A percentile compares a stretch with the other conserved stretches of the same genome.
Conservation (phyloP, 2,888 invertebrate genomes). For the Clistopyga incitator region DNA sequence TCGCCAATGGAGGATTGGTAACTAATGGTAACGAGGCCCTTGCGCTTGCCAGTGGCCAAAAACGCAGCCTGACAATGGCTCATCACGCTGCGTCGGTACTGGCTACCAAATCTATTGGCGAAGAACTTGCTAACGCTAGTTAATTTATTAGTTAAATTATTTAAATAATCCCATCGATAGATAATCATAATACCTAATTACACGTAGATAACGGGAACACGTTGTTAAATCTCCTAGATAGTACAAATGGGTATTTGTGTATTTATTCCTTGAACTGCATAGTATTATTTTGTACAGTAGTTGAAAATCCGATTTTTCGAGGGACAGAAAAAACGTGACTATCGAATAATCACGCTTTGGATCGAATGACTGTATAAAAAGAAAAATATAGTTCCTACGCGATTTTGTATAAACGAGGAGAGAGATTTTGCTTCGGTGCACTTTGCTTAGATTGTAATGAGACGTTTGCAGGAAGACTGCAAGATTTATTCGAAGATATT, state of each 20-base stretch:
- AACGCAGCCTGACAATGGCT: conserved; percentile 93
- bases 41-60: conserved; percentile 92
- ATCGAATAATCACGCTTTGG: not conserved
- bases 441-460: not conserved
- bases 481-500: not conserved
- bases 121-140: conserved; percentile 27
- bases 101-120: conserved; percentile 63
- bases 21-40: conserved; percentile 90
- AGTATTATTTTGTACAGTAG: not conserved
- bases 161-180: not conserved
- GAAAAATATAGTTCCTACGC: not conserved
- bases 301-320: not conserved
- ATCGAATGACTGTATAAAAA: not conserved
- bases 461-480: not conserved
- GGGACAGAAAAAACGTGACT: not conserved
- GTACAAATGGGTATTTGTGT: not conserved
- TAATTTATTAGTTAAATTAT: not conserved
- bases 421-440: not conserved
- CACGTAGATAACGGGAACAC: not conserved
- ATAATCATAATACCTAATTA: not conserved
- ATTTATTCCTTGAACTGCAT: not conserved
- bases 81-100: conserved; percentile 89
- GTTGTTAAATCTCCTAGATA: not conserved
- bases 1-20: conserved; percentile 91
- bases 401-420: not conserved